Conservation (phyloP, 2,113 vertebrate species). For the Hepsetus odoe region DNA sequence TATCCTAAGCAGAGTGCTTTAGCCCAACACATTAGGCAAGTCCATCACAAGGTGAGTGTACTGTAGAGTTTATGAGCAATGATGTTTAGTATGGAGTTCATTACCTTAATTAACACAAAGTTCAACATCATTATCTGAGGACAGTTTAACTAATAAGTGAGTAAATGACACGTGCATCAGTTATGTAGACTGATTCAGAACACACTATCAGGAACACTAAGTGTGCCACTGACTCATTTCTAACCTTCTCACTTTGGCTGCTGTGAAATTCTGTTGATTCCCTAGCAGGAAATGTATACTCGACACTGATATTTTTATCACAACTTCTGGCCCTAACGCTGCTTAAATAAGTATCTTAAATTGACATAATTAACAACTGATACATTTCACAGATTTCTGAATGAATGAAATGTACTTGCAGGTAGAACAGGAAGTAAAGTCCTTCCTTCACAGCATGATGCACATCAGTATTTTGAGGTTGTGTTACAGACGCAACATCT, state of each 20-base stretch:
- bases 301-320: constrained; percentile 7
- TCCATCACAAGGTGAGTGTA: too few species aligned
- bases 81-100: too few species aligned
- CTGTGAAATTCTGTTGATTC: constrained; percentile 13
- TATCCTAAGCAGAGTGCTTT: too few species aligned
- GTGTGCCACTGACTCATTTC: constrained; percentile 37
- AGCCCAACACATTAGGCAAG: too few species aligned
- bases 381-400: not conserved
- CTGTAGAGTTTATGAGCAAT: too few species aligned
- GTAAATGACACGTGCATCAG: not conserved
- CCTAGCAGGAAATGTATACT: constrained; percentile 16
- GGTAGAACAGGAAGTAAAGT: not conserved
- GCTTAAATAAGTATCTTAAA: not conserved
- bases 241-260: constrained; percentile 29
- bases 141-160: not conserved
- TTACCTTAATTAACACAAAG: too few species aligned
- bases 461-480: constrained; percentile 31
- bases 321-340: not conserved
- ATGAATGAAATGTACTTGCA: not conserved
- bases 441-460: constrained; percentile 4
- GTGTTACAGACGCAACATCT: constrained; percentile 49
- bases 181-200: not conserved
- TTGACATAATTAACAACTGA: not conserved
- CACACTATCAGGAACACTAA: not conserved
- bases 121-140: too few species aligned